These are phyloP conservation scores for Hylia prasina DNA, from an alignment of 2,113 vertebrate genomes.

Conservation along the genomic window DNA sequence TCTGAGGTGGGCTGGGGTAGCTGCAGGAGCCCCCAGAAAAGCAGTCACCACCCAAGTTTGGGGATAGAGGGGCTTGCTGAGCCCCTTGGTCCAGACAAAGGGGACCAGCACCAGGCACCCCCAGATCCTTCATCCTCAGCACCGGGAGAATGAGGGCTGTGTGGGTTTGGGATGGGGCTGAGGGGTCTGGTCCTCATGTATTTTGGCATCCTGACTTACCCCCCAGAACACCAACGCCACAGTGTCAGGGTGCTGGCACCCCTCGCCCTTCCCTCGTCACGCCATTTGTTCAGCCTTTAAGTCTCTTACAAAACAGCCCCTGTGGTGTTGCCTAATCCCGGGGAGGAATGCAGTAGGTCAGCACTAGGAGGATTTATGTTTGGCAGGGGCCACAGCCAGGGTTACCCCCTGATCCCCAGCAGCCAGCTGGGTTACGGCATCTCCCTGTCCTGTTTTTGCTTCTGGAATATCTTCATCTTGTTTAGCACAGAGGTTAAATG, in stretches of 20 bases:
- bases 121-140: background rate
- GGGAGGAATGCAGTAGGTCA: background rate
- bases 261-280: background rate
- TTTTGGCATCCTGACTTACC: background rate
- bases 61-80: background rate
- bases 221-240: background rate
- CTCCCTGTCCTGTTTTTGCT: background rate
- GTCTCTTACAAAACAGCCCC: background rate
- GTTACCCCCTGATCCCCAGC: background rate
- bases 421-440: fast-evolving
- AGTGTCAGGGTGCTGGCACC: background rate
- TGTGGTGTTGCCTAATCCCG: background rate
- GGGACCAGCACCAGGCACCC: too few relatives aligned
- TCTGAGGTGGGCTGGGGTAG: background rate
- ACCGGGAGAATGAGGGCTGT: background rate
- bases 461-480: background rate
- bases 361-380: background rate
- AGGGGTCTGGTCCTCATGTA: background rate
- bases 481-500: background rate
- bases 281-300: background rate
- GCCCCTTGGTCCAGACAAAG: background rate
- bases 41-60: background rate
- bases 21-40: background rate
- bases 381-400: background rate
- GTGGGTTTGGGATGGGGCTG: background rate